Evolutionary conservation across 2,888 invertebrate species (phyloP), one percentile per base, ranked within the genome.

Genomic region (Scaptomyza tumidula): DNA sequence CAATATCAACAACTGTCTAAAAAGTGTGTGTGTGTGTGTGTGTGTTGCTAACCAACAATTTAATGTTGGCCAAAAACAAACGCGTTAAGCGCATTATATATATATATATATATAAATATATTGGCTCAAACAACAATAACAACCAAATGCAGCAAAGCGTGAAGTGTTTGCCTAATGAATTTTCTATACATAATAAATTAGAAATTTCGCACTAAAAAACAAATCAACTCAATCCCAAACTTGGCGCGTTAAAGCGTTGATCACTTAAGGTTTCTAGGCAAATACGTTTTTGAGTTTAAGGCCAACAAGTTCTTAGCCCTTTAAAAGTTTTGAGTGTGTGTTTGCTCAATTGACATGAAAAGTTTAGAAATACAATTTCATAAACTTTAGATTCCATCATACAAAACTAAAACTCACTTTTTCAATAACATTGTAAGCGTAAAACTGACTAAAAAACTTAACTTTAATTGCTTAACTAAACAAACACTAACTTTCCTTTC

Each of bases 151-250:
- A 89, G 82, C 76, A 75, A 79, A 88, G 80, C 90, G 90, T 89
- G 87, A 89, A 89, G 89, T 90, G 87, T 78, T 83, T 83, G 81
- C 83, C 86, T 81, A 83, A 86, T 83, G 71, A 60, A 74, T 83
- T 86, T 86, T 83, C 75, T 81, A 84, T 81, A 78, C 58, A 64
- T 52, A 52, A 59, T 48, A 56, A 64, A 62, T 75, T 77, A 64
- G 72, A 82, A 82, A 82, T 68, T 69, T 61, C 41, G 11, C 37
- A 57, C 37, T 31, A 11, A 35, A 27, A 62, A 54, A 6, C 3
- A 37, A 48, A 39, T 11, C 6, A 1, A 72, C 10, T 48, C 56
- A 46, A 27, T 44, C 46, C 58, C 68, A 50, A 68, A 76, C 48
- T 58, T 75, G 76, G 54, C 57, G 57, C 62, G 45, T 48, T 46